Base-by-base conservation (phyloP, 2,888 invertebrate species). In the Drosophila nigricruria region DNA sequence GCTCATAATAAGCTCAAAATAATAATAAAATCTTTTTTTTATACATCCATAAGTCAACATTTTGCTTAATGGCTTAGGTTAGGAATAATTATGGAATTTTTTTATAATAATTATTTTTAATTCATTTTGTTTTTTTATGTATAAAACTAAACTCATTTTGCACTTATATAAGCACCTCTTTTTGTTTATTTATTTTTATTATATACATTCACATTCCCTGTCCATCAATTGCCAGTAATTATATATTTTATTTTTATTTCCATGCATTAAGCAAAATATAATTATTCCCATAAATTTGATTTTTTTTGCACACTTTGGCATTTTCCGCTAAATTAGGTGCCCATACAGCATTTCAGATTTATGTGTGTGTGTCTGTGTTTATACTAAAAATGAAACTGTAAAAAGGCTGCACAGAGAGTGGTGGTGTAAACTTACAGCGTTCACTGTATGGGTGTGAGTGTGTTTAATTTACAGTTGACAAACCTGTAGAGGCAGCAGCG, bases 271-370 rank as follows among this genome's bases (percentile, higher is more conserved):
- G 27, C 47, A 18, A 47, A 36, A 27, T 27, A 58, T 47, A 47
- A 58, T 47, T 58, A 47, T 47, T 47, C 27, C 27, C 25, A 47
- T 38, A 18, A 47, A 47, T 54, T 56, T 60, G 20, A 12, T 25
- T 25, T 36, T 49, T 59, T 59, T 32, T 52, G 27, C 38, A 14
- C 43, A 25, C 30, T 30, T 56, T 59, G 45, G 36, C 18, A 64
- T 42, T 76, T 79, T 76, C 63, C 75, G 38, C 52, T 75, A 61
- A 76, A 76, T 76, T 79, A 75, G 76, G 58, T 75, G 32, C 59
- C 34, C 69, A 61, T 49, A 42, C 70, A 42, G 52, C 56, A 68
- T 62, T 68, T 61, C 45, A 42, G 16, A 30, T 56, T 5, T 56
- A 30, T 54, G 40, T 49, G 27, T n/a, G 38, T 64, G 23, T 34